These are phyloP conservation scores for Myrmophylax atrothorax DNA, from an alignment of 2,113 vertebrate genomes.

Conservation along the genomic window DNA sequence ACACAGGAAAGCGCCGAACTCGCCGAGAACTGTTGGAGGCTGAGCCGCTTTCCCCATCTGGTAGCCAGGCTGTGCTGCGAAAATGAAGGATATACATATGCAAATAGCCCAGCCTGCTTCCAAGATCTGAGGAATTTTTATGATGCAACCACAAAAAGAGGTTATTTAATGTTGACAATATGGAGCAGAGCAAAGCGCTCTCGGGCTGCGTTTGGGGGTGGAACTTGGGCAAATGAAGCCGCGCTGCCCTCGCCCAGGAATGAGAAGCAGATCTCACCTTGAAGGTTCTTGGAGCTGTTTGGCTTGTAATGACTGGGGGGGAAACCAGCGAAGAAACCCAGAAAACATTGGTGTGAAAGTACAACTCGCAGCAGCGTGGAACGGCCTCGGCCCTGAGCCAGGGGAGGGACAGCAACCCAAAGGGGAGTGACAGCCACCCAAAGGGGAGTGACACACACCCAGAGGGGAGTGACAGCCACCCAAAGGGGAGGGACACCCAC, in stretches of 20 bases:
- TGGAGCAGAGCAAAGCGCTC: slow-evolving; percentile 28
- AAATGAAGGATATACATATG: slow-evolving; percentile 65
- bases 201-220: background rate
- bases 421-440: accelerated
- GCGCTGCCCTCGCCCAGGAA: background rate
- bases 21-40: slow-evolving; percentile 61
- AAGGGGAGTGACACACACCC: background rate
- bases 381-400: accelerated
- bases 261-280: background rate
- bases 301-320: slow-evolving; percentile 2
- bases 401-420: background rate
- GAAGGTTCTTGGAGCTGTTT: background rate
- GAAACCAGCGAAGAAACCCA: background rate
- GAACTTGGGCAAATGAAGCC: background rate
- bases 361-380: background rate
- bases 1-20: slow-evolving; percentile 31
- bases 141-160: slow-evolving; percentile 42
- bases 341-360: background rate
- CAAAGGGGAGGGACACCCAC: background rate
- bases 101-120: slow-evolving; percentile 57
- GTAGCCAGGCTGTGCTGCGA: slow-evolving; percentile 74
- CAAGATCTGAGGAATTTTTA: slow-evolving; percentile 65
- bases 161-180: slow-evolving; percentile 29
- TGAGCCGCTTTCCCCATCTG: slow-evolving; percentile 75
- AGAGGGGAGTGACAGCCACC: background rate